These are phyloP conservation scores for Cheilosia impressa DNA, from an alignment of 2,888 invertebrate genomes.

Conservation along the genomic window DNA sequence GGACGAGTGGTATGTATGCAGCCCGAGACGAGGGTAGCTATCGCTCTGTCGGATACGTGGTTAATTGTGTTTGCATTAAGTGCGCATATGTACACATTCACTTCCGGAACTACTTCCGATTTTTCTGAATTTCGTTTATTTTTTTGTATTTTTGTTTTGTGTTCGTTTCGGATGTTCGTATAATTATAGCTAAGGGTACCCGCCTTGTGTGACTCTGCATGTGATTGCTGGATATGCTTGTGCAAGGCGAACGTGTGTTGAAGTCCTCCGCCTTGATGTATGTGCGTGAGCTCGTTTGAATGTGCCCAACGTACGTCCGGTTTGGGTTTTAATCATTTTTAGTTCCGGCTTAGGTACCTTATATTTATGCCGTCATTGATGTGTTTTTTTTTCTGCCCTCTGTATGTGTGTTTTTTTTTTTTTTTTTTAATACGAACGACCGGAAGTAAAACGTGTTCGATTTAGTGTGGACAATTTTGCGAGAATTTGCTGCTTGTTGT, in stretches of 20 bases:
- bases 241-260: slow-evolving; percentile 10
- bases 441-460: slow-evolving; percentile 44
- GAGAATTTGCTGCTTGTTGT: no score
- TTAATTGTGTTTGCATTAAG: slow-evolving; percentile 71
- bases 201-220: slow-evolving; percentile 63
- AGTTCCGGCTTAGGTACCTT: slow-evolving; percentile 65
- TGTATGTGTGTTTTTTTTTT: background rate
- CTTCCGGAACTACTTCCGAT: slow-evolving; percentile 75
- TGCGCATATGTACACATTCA: slow-evolving; percentile 69
- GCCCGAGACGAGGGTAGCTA: slow-evolving; percentile 40
- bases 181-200: slow-evolving; percentile 64
- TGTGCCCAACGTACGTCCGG: slow-evolving; percentile 72
- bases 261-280: slow-evolving; percentile 38
- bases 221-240: slow-evolving; percentile 49
- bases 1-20: background rate
- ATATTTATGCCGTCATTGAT: slow-evolving; percentile 22
- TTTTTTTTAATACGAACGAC: background rate
- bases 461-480: no score
- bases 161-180: slow-evolving; percentile 34
- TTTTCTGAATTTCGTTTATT: slow-evolving; percentile 26
- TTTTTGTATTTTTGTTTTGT: background rate
- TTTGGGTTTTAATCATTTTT: slow-evolving; percentile 60
- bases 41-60: slow-evolving; percentile 34
- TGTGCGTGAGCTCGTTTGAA: slow-evolving; percentile 48
- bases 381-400: slow-evolving; percentile 5